Percentiles rank a stretch among this genome's conserved stretches.
phyloP scores from a whole-genome alignment of 2,888 invertebrate genomes.

The Blastobasis adustella region DNA sequence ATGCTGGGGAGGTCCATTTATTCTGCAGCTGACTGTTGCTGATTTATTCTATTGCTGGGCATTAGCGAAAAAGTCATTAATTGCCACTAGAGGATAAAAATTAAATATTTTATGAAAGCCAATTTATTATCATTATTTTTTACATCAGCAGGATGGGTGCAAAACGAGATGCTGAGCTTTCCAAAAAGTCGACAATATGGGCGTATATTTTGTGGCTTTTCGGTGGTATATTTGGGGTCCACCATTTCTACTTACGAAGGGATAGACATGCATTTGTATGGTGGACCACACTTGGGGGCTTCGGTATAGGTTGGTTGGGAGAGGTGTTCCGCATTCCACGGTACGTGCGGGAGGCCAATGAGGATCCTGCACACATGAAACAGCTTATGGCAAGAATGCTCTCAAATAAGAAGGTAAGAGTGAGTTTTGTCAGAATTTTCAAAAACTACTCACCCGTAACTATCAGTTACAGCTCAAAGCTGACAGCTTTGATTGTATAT shows the following conservation, averaged over 20 bases:
- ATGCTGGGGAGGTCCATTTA: too few species aligned
- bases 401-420: slow-evolving; percentile 77
- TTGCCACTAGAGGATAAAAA: too few species aligned
- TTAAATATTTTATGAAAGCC: background rate
- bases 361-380: slow-evolving; percentile 79
- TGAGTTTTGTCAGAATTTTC: too few species aligned
- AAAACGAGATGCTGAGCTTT: slow-evolving; percentile 23
- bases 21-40: too few species aligned
- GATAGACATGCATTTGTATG: slow-evolving; percentile 94
- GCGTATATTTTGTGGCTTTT: slow-evolving; percentile 92
- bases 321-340: slow-evolving; percentile 89
- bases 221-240: slow-evolving; percentile 91
- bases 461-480: too few species aligned
- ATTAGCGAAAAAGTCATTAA: too few species aligned
- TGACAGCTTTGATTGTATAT: too few species aligned
- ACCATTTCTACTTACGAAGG: slow-evolving; percentile 92
- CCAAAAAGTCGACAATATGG: slow-evolving; percentile 75
- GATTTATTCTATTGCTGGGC: too few species aligned
- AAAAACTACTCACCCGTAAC: too few species aligned
- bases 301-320: slow-evolving; percentile 89
- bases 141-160: slow-evolving; percentile 18
- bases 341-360: slow-evolving; percentile 89
- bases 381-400: slow-evolving; percentile 78
- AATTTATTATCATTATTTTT: background rate
- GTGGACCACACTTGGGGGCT: slow-evolving; percentile 91